These are phyloP conservation scores for Manduca sexta DNA, from an alignment of 1,140 invertebrate genomes.

Conservation along the genomic window DNA sequence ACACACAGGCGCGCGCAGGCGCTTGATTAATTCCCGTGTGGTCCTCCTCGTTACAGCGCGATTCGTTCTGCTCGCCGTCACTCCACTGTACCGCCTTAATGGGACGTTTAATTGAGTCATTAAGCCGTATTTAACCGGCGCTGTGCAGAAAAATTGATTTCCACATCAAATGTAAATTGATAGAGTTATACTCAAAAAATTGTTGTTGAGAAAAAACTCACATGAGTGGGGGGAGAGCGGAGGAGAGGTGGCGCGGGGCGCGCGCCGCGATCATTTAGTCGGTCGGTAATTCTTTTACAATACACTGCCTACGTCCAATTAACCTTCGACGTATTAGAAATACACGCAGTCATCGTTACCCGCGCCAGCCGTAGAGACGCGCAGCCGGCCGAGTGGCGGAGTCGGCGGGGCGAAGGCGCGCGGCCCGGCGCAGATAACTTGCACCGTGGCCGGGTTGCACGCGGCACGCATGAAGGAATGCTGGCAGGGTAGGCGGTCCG, in stretches of 20 bases:
- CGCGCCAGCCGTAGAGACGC: slow-evolving; percentile 32
- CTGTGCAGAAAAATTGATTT: slow-evolving; percentile 11
- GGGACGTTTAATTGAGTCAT: slow-evolving; percentile 9
- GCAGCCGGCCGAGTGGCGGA: slow-evolving; percentile 12
- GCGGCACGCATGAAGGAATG: slow-evolving; percentile 47
- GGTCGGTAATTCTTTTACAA: slow-evolving; percentile 46
- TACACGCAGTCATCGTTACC: slow-evolving; percentile 54
- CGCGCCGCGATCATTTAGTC: background rate
- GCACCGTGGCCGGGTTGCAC: slow-evolving; percentile 27
- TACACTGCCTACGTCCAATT: slow-evolving; percentile 59
- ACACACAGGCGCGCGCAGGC: no score
- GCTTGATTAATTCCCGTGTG: slow-evolving; percentile 2
- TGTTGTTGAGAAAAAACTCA: background rate
- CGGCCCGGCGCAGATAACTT: slow-evolving; percentile 8
- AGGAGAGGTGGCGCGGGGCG: no score
- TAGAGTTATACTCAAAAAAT: slow-evolving; percentile 21
- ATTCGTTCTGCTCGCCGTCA: slow-evolving; percentile 1
- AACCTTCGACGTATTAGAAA: slow-evolving; percentile 60
- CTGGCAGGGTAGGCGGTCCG: slow-evolving; percentile 39
- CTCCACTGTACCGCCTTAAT: background rate
- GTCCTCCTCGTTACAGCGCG: background rate
- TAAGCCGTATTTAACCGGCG: slow-evolving; percentile 4
- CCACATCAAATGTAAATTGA: slow-evolving; percentile 10
- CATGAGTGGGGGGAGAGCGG: no score
- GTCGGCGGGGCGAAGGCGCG: background rate